phyloP scores from a whole-genome alignment of 2,797 vertebrate genomes.

The Lithobates pipiens region DNA sequence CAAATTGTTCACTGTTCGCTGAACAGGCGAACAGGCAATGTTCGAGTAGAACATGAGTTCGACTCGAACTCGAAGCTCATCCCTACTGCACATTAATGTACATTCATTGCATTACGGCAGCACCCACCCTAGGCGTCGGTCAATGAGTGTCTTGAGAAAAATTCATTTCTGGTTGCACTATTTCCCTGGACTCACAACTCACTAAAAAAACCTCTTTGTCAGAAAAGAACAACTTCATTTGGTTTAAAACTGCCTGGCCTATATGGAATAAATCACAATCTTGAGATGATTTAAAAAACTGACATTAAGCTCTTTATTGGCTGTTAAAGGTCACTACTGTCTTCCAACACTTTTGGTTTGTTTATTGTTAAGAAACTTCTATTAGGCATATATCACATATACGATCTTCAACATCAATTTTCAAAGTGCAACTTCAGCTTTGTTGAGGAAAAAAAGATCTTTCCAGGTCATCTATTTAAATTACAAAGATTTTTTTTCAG shows the following conservation, averaged over 20 bases:
- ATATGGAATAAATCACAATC: conserved; percentile 14
- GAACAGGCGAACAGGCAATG: too few species aligned
- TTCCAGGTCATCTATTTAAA: neutral
- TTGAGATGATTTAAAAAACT: neutral
- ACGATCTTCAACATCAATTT: neutral
- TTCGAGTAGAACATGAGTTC: too few species aligned
- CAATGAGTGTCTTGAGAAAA: too few species aligned
- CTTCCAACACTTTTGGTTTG: neutral
- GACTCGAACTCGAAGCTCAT: too few species aligned
- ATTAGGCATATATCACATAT: neutral
- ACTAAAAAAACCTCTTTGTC: neutral
- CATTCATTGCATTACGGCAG: too few species aligned
- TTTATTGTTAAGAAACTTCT: neutral
- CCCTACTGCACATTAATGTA: too few species aligned
- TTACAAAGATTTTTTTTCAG: too few species aligned
- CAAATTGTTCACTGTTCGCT: too few species aligned
- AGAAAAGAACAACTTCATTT: neutral
- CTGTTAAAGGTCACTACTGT: neutral
- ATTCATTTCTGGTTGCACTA: neutral
- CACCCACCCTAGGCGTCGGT: too few species aligned
- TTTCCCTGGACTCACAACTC: neutral
- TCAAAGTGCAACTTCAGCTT: neutral
- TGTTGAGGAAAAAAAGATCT: neutral
- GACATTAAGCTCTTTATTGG: neutral
- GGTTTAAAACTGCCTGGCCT: neutral